These are phyloP conservation scores for Rousettus madagascariensis DNA, from an alignment of 2,797 vertebrate species.

Conservation along the genomic window DNA sequence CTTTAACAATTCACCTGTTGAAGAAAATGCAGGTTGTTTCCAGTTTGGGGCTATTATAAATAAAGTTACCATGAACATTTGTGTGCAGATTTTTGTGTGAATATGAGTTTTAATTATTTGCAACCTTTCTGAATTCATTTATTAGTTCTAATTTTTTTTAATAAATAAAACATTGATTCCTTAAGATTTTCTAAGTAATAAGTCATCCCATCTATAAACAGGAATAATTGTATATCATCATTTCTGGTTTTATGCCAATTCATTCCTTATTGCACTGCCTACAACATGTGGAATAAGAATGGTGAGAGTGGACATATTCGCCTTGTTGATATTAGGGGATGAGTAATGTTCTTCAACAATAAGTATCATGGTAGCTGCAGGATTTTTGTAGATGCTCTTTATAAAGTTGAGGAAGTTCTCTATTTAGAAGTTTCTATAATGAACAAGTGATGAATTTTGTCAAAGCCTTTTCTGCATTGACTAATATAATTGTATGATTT, in stretches of 20 bases:
- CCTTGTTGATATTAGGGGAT: background rate
- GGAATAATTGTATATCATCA: background rate
- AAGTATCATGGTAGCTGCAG: background rate
- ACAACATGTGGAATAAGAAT: background rate
- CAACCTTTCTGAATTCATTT: background rate
- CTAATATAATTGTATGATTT: background rate
- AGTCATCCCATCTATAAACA: background rate
- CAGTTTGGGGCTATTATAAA: background rate
- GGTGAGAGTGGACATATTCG: background rate
- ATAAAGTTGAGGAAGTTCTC: background rate
- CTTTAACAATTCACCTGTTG: background rate
- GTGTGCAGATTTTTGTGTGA: background rate
- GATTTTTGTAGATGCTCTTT: background rate
- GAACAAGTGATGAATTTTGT: background rate
- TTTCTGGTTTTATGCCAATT: background rate
- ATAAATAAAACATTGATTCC: background rate
- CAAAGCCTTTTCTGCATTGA: background rate
- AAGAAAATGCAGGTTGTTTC: background rate
- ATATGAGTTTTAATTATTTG: background rate
- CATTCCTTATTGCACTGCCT: background rate
- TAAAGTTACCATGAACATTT: background rate
- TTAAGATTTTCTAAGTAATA: background rate
- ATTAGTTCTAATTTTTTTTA: background rate
- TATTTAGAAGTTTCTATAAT: background rate
- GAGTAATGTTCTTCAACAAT: background rate